Base-by-base conservation (phyloP, 2,888 invertebrate species). In the Rhingia rostrata region DNA sequence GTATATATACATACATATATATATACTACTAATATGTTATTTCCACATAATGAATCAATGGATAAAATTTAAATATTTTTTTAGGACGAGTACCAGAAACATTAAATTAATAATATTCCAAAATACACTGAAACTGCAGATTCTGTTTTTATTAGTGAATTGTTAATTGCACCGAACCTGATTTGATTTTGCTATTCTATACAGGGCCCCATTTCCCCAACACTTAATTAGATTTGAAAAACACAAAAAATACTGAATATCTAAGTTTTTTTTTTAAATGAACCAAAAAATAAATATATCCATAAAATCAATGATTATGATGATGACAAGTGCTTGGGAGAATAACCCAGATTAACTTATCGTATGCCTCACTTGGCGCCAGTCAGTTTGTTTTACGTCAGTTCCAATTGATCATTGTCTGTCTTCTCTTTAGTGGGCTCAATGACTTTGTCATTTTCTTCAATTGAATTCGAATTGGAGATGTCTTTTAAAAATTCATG, bases 401-500 rank as follows among this genome's bases (percentile, higher is more conserved):
- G 54, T 12, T 63, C 73, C 6, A 37, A 43, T 7, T 22, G 61
- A 32, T 14, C 39, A 5, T 39, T 30, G 10, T 63, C 54, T 43
- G 49, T 37, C 10, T 56, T 33, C 14, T 37, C 6, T 56, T 64
- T 69, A 7, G 32, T 22, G n/a, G 51, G 6, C n/a, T 67, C 60
- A 30, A 9, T 61, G 41, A 45, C 10, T 61, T 45, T 66, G 14
- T 66, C 69, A 35, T 3, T 45, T 22, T 77, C 70, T 3, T 67
- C 54, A 12, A 14, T 12, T n/a, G 60, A 4, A 39, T 61, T 61
- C 43, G 72, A 4, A 39, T 61, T 61, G 49, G 72, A 72, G 66
- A 45, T 49, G 66, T 90, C 89, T 22, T 88, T 90, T 2, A 91
- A 87, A 12, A 90, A 80, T 73, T 90, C 89, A 53, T 90, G 91